Evolutionary conservation across 1,140 invertebrate genomes (phyloP).

Genomic region (Cepaea nemoralis): DNA sequence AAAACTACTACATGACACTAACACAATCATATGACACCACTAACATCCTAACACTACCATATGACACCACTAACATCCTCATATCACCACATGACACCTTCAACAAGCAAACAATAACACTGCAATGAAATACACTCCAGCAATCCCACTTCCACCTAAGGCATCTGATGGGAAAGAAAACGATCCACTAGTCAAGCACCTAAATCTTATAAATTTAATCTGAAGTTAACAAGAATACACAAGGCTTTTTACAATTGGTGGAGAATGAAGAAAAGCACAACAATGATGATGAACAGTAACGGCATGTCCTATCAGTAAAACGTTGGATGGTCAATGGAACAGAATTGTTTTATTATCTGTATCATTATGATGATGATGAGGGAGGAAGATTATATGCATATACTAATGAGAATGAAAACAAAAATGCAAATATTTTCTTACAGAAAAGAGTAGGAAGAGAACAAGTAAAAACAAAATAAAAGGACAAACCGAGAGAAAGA

Average conservation of each 20-base stretch:
- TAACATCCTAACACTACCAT: not conserved
- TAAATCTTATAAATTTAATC: not conserved
- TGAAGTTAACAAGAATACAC: not conserved
- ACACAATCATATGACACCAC: no score
- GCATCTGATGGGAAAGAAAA: not conserved
- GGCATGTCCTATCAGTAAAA: not conserved
- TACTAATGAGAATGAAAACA: not conserved
- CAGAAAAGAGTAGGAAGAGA: not conserved
- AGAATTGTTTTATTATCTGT: not conserved
- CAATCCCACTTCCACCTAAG: not conserved
- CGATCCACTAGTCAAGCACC: no score
- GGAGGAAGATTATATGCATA: not conserved
- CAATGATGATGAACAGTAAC: not conserved
- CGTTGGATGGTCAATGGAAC: not conserved
- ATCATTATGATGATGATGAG: not conserved
- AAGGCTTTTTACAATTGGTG: not conserved
- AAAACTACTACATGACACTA: no score
- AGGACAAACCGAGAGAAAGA: not conserved
- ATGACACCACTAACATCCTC: not conserved
- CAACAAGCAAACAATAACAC: no score
- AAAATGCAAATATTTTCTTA: not conserved
- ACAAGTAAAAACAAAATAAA: not conserved
- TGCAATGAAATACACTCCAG: not conserved
- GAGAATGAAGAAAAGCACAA: no score
- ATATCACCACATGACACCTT: not conserved